These are phyloP conservation scores for Ypsolopha scabrella DNA, from an alignment of 2,888 invertebrate genomes.

Conservation along the genomic window DNA sequence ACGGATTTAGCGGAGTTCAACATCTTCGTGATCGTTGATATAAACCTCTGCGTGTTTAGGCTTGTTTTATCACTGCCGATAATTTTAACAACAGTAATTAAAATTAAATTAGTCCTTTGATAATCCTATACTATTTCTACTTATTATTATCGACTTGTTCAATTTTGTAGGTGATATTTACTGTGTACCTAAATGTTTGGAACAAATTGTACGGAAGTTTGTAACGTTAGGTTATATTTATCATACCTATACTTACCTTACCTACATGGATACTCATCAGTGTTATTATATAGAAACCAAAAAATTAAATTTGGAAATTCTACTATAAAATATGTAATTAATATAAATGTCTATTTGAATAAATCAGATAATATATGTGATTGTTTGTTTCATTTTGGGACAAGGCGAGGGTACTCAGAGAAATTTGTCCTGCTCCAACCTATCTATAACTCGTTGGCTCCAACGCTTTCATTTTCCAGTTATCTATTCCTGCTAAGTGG, in stretches of 20 bases:
- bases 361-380: conserved; percentile 60
- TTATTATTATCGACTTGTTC: conserved; percentile 45
- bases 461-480: too few species aligned
- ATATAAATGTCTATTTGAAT: conserved; percentile 69
- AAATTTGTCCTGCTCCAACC: not conserved
- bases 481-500: too few species aligned
- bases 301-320: conserved; percentile 61
- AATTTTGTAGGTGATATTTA: conserved; percentile 68
- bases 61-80: conserved; percentile 66
- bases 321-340: conserved; percentile 54
- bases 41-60: conserved; percentile 28
- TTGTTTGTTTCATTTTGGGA: conserved; percentile 42
- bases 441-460: too few species aligned
- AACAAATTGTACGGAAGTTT: conserved; percentile 55
- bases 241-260: conserved; percentile 16
- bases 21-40: not conserved
- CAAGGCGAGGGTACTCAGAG: not conserved
- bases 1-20: not conserved
- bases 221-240: conserved; percentile 41
- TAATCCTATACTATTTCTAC: conserved; percentile 63
- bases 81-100: conserved; percentile 38
- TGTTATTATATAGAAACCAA: conserved; percentile 57
- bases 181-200: conserved; percentile 62
- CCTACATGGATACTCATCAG: conserved; percentile 54
- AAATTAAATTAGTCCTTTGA: conserved; percentile 55